phyloP scores from a whole-genome alignment of 2,888 invertebrate genomes.

The Drosophila prolongata region DNA sequence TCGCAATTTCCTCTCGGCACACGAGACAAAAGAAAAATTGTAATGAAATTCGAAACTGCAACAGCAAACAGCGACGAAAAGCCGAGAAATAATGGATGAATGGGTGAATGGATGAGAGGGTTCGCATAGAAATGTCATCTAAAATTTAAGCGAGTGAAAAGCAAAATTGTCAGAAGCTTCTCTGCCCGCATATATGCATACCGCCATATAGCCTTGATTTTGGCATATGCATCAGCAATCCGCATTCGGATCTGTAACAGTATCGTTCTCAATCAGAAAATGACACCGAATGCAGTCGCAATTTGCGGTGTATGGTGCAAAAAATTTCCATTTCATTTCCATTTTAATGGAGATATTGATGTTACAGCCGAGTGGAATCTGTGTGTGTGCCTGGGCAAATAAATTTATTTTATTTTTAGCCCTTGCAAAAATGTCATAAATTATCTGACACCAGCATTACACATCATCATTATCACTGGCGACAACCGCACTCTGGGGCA shows the following conservation, averaged over 20 bases:
- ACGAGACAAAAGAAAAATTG: constrained; percentile 65
- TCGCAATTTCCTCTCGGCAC: constrained; percentile 56
- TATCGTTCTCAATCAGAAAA: constrained; percentile 11
- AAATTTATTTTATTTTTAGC: constrained; percentile 46
- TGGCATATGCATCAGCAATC: constrained; percentile 19
- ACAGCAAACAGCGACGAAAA: constrained; percentile 36
- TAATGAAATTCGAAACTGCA: constrained; percentile 73
- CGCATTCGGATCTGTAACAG: constrained; percentile 1
- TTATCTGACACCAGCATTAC: constrained; percentile 45
- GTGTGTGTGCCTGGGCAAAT: constrained; percentile 21
- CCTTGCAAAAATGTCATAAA: constrained; percentile 40
- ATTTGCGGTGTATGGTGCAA: constrained; percentile 10
- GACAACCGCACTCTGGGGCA: constrained; percentile 32
- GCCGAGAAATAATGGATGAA: constrained; percentile 40
- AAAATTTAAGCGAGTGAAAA: constrained; percentile 55
- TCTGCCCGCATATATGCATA: constrained; percentile 8
- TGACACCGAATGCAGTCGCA: constrained; percentile 33
- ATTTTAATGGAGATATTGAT: constrained; percentile 45
- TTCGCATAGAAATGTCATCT: constrained; percentile 61
- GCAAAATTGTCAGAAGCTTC: constrained; percentile 25
- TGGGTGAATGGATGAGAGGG: constrained; percentile 36
- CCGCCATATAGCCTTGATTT: constrained; percentile 22
- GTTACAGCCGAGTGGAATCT: constrained; percentile 7
- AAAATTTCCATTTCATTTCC: constrained; percentile 43
- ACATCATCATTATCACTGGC: constrained; percentile 47